Percentiles rank a stretch among this genome's conserved stretches.
Conservation (phyloP, 2,888 invertebrate species). For the Beris morrisii region DNA sequence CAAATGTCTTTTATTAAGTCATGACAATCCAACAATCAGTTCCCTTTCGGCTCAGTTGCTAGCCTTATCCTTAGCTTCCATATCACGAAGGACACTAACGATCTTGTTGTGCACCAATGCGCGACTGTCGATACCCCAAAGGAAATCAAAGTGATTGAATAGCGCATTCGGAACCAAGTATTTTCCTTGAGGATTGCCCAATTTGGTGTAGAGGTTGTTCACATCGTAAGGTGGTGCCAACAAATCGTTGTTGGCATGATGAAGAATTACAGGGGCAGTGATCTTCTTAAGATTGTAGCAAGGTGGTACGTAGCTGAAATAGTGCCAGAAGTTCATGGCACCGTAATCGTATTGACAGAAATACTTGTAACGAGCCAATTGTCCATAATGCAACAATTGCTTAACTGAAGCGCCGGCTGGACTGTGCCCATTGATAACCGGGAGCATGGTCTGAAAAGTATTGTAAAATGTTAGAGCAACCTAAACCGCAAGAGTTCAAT, state of each 20-base stretch:
- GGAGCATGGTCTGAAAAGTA: slow-evolving; percentile 56
- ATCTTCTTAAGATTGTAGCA: slow-evolving; percentile 54
- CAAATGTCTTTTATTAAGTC: no score
- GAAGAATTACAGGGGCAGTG: slow-evolving; percentile 56
- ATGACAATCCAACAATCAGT: no score
- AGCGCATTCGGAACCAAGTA: slow-evolving; percentile 58
- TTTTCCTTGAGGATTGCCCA: slow-evolving; percentile 58
- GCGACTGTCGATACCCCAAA: slow-evolving; percentile 64
- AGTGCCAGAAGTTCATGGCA: slow-evolving; percentile 52
- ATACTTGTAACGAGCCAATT: slow-evolving; percentile 48
- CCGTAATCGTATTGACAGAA: slow-evolving; percentile 59
- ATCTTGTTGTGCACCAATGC: slow-evolving; percentile 59
- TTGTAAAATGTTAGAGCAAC: not conserved
- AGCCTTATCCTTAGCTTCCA: slow-evolving; percentile 36
- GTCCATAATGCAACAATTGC: slow-evolving; percentile 59
- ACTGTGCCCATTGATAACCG: slow-evolving; percentile 62
- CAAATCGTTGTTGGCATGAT: slow-evolving; percentile 59
- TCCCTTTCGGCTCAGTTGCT: slow-evolving; percentile 5
- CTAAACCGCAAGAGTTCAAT: not conserved
- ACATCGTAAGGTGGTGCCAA: slow-evolving; percentile 60
- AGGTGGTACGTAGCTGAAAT: slow-evolving; percentile 56
- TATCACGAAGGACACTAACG: slow-evolving; percentile 41
- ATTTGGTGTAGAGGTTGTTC: slow-evolving; percentile 45
- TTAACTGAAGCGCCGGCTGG: slow-evolving; percentile 60
- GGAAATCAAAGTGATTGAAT: slow-evolving; percentile 69